Percentiles rank a stretch among this genome's conserved stretches.
phyloP scores from a whole-genome alignment of 2,797 vertebrate genomes.

The Sebastes matsubarae region DNA sequence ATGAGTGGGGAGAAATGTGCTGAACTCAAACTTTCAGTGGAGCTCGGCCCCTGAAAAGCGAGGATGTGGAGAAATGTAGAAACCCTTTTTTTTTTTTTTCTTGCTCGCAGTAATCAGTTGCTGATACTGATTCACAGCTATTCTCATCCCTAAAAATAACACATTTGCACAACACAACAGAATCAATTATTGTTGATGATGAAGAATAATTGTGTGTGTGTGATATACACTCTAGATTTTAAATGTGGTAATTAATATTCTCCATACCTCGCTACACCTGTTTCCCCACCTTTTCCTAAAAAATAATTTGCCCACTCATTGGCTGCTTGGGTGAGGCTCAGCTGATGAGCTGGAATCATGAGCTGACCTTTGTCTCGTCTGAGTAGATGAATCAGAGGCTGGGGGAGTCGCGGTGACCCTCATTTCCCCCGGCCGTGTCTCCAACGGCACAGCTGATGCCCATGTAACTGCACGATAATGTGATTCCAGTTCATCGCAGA shows the following conservation, averaged over 20 bases:
- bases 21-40: slow-evolving; percentile 51
- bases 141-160: slow-evolving; percentile 9
- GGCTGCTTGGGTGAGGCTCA: slow-evolving; percentile 24
- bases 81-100: background rate
- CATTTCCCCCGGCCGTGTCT: slow-evolving; percentile 55
- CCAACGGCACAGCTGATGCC: slow-evolving; percentile 68
- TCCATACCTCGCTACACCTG: background rate
- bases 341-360: slow-evolving; percentile 55
- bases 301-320: slow-evolving; percentile 50
- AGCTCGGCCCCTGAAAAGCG: background rate
- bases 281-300: slow-evolving; percentile 24
- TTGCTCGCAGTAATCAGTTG: slow-evolving; percentile 2
- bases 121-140: slow-evolving; percentile 3
- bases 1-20: slow-evolving; percentile 59
- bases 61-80: background rate
- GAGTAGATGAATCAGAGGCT: slow-evolving; percentile 64
- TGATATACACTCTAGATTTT: background rate
- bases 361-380: slow-evolving; percentile 54
- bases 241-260: slow-evolving; percentile 34
- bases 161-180: background rate
- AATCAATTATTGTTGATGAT: slow-evolving; percentile 5
- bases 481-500: slow-evolving; percentile 59
- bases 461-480: slow-evolving; percentile 70
- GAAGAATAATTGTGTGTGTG: background rate
- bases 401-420: slow-evolving; percentile 61